Evolutionary conservation across 2,888 invertebrate species (phyloP), one percentile per base, ranked within the genome.

Genomic region (Congeria kusceri): DNA sequence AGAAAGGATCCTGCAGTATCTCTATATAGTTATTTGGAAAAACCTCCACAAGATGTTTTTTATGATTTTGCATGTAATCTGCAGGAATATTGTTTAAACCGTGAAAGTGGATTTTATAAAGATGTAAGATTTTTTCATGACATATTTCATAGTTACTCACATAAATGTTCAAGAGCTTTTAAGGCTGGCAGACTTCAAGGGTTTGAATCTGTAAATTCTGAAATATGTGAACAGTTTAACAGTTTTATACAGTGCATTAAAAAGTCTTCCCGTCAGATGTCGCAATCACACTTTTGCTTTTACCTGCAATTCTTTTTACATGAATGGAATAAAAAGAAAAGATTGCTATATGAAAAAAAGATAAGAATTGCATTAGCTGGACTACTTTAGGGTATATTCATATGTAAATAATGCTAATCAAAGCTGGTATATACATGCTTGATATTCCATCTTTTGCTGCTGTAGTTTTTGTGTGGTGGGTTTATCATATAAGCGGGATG

Each of bases 151-250:
- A 58, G 77, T n/a, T 72, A 39, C 56, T 23, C 78, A 23, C 63
- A 79, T 56, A 70, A 74, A 58, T 79, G 74, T 44, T 74, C 79
- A 15, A 44, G 63, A 62, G 70, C 70, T 39, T 79, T 59, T 57
- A 65, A 64, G 56, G 62, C 69, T 61, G 44, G 64, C 9, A 44
- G 74, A 3, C 61, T 73, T 11, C 68, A 49, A 49, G 68, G 73
- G 13, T 78, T 78, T 56, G 78, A 73, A 32, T 49, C 59, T 23
- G 68, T 73, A 20, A 69, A 75, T 49, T 69, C 72, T 47, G 78
- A 73, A 69, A 73, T 73, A 27, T 78, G 78, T 69, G 78, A 78
- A 56, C 78, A 73, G n/a, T n/a, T n/a, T n/a, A n/a, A n/a, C n/a
- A n/a, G 59, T 53, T 73, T 65, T 44, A 68, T 69, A 23, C 73